Percentiles rank a stretch among this genome's conserved stretches.
Conservation (phyloP, 2,797 vertebrate genomes). For the Salmo trutta region DNA sequence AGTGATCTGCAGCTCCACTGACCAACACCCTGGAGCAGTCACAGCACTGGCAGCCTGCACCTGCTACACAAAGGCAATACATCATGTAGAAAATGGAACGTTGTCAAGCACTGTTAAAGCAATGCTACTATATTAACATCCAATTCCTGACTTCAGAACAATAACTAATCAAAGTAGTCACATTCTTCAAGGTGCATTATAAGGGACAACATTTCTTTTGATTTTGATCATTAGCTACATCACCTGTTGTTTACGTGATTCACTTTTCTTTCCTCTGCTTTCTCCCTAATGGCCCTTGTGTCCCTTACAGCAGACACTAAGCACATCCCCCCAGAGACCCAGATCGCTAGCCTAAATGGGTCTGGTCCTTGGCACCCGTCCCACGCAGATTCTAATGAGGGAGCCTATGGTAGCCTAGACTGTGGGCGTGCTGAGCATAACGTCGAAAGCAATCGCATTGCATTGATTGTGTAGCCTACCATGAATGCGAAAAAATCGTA, state of each 20-base stretch:
- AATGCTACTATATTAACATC: not conserved
- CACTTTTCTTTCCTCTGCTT: not conserved
- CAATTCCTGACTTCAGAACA: not conserved
- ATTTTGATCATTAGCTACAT: not conserved
- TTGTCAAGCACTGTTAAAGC: not conserved
- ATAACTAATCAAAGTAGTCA: not conserved
- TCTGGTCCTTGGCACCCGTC: slow-evolving; percentile 68
- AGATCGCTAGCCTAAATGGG: slow-evolving; percentile 52
- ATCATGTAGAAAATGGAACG: not conserved
- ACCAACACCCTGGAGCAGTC: not conserved
- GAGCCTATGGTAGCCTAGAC: slow-evolving; percentile 52
- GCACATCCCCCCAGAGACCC: slow-evolving; percentile 34
- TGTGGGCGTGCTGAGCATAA: not conserved
- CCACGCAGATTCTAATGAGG: slow-evolving; percentile 54
- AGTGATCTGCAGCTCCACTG: not conserved
- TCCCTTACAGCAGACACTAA: slow-evolving; percentile 22
- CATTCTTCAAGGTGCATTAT: not conserved
- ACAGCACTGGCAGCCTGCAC: not conserved
- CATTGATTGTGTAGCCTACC: not conserved
- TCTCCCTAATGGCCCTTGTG: slow-evolving; percentile 4
- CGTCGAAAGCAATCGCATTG: slow-evolving; percentile 12
- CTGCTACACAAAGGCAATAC: no score
- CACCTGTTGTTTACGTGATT: not conserved
- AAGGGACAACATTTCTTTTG: no score
- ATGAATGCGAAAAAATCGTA: not conserved